Percentiles rank a stretch among this genome's conserved stretches.
Evolutionary conservation across 2,888 invertebrate species (phyloP).

Genomic region (Ephialtes manifestator): DNA sequence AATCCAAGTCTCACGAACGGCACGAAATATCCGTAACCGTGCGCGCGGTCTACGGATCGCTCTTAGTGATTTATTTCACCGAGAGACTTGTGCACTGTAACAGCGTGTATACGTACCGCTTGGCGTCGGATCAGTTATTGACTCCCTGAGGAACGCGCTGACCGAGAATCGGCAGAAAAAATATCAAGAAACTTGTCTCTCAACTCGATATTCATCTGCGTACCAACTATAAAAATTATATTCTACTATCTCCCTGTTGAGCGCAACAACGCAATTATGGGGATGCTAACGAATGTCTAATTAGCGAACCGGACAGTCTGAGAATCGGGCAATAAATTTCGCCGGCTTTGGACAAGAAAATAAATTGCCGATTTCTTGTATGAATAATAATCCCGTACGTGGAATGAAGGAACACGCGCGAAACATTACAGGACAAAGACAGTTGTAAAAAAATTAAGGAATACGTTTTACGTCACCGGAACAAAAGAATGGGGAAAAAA

Average conservation of each 20-base stretch:
- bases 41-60: conserved; percentile 44
- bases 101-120: neutral
- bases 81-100: conserved; percentile 33
- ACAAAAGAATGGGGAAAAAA: conserved; percentile 19
- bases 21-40: conserved; percentile 68
- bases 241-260: neutral
- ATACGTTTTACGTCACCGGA: conserved; percentile 14
- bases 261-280: neutral
- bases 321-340: conserved; percentile 28
- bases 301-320: conserved; percentile 12
- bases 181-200: conserved; percentile 23
- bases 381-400: conserved; percentile 13
- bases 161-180: neutral
- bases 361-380: conserved; percentile 38
- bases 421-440: conserved; percentile 10
- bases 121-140: neutral
- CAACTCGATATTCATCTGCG: conserved; percentile 14
- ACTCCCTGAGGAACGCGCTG: neutral
- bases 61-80: conserved; percentile 65
- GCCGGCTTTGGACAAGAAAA: neutral
- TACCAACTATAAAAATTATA: neutral
- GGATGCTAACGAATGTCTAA: conserved; percentile 38
- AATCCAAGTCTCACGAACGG: conserved; percentile 71
- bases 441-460: conserved; percentile 19
- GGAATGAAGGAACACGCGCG: neutral